Evolutionary conservation across 92 coral and sea anemone species (phyloP), one percentile per base, ranked within the genome.

Genomic region (Zoanthus sansibaricus): DNA sequence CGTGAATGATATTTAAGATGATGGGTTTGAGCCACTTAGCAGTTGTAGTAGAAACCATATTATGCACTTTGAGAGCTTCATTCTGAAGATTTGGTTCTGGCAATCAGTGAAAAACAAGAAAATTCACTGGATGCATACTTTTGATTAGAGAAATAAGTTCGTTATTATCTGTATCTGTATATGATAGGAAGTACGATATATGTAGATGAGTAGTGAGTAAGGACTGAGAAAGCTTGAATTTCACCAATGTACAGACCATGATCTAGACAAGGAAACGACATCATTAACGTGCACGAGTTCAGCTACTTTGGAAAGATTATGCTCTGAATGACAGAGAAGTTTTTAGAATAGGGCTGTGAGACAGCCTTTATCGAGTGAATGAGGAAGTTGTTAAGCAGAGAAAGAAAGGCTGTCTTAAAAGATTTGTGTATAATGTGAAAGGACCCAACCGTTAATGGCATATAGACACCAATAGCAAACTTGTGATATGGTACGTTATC

Each of bases 361-460:
- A 37, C 1, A 37, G 2, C 42, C 42, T 37, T 37, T 4, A 37
- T 37, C 42, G 78, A 61, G 42, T 86, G 15, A 86, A 77, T 16
- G 13, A 42, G 15, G 48, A 62, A 62, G 89, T 84, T 13, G 69
- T 76, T 17, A 64, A 86, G n/a, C 44, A 59, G 1, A 62, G 88
- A 54, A 86, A 77, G 72, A 56, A 83, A 21, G 79, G 79, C 58
- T 46, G 87, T 56, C 75, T 83, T 47, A 14, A 69, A 52, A 37
- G 4, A 37, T 37, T 2, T 4, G 42, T 37, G 42, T 37, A 37
- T 37, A 37, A 37, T 37, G 42, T 68, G 11, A 54, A 83, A 71
- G 87, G 87, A 8, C 87, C 79, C 6, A 83, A 83, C 66, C 87
- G 71, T 16, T 17, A 71, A 14, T 83, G 69, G 79, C 87, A 83